A percentile compares a stretch with the other conserved stretches of the same genome.
These are phyloP conservation scores for Microctenopoma lineatum DNA, from an alignment of 2,797 vertebrate species.

Conservation along the genomic window DNA sequence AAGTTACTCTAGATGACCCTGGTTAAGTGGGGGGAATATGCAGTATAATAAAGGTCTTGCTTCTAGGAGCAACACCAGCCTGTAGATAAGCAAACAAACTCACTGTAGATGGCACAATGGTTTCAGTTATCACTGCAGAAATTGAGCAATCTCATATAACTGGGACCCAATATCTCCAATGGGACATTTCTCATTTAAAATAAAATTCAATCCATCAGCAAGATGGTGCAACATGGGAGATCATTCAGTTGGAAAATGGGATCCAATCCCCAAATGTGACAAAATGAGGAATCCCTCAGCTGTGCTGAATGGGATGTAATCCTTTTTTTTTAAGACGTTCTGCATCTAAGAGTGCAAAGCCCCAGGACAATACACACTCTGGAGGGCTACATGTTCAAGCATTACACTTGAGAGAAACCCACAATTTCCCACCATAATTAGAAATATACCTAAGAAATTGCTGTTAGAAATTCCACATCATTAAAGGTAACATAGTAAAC, in stretches of 20 bases:
- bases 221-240: constrained; percentile 45
- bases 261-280: constrained; percentile 54
- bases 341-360: constrained; percentile 39
- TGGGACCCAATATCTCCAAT: constrained; percentile 27
- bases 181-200: constrained; percentile 44
- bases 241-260: constrained; percentile 53
- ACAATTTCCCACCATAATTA: constrained; percentile 17
- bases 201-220: constrained; percentile 49
- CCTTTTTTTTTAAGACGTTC: not conserved
- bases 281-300: constrained; percentile 42
- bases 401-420: constrained; percentile 5
- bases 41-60: constrained; percentile 4
- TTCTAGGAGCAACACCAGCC: not conserved
- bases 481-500: constrained; percentile 18
- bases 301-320: constrained; percentile 24
- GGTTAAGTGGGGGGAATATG: constrained; percentile 7
- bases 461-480: not conserved
- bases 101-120: not conserved
- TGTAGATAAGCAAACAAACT: not conserved
- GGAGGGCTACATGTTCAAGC: constrained; percentile 26
- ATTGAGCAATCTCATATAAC: constrained; percentile 6
- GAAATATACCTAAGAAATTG: constrained; percentile 6
- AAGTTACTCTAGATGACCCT: not conserved
- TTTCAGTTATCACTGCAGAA: constrained; percentile 24
- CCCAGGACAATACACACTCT: constrained; percentile 14